Conservation (phyloP, 2,888 invertebrate species). For the Protophormia terraenovae region DNA sequence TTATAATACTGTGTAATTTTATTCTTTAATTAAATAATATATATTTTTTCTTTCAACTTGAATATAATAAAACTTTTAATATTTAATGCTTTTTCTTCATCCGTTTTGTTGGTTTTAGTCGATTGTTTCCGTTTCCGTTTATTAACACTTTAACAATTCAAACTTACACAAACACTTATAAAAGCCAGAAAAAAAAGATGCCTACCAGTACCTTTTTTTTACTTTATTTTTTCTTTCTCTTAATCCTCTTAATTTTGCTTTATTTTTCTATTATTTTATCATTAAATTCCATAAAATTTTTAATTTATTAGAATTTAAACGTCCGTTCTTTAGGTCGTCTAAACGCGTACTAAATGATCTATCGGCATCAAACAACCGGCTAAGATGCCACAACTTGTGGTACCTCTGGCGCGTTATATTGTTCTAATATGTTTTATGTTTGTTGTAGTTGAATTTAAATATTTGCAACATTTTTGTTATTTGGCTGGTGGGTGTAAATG, state of each 20-base stretch:
- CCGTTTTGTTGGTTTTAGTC: constrained; percentile 5
- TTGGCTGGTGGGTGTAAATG: constrained; percentile 15
- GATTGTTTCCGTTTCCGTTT: constrained; percentile 54
- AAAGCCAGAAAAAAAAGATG: neutral
- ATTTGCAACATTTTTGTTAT: constrained; percentile 38
- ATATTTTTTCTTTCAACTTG: neutral
- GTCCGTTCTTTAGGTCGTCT: constrained; percentile 41
- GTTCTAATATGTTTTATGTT: constrained; percentile 45
- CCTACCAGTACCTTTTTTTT: neutral
- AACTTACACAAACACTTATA: neutral
- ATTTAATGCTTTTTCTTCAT: neutral
- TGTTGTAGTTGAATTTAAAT: neutral
- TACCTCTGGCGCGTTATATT: constrained; percentile 51
- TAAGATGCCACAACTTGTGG: constrained; percentile 60
- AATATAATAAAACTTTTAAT: neutral
- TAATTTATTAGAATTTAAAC: neutral
- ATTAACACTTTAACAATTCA: constrained; percentile 29
- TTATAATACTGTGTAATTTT: neutral
- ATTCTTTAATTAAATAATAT: constrained; percentile 13
- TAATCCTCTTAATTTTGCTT: neutral
- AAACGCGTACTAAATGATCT: constrained; percentile 52
- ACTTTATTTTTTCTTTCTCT: neutral
- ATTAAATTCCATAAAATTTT: neutral
- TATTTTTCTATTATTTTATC: neutral
- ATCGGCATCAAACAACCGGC: constrained; percentile 15